Conservation (phyloP, 2,797 vertebrate species). For the Tadarida brasiliensis region DNA sequence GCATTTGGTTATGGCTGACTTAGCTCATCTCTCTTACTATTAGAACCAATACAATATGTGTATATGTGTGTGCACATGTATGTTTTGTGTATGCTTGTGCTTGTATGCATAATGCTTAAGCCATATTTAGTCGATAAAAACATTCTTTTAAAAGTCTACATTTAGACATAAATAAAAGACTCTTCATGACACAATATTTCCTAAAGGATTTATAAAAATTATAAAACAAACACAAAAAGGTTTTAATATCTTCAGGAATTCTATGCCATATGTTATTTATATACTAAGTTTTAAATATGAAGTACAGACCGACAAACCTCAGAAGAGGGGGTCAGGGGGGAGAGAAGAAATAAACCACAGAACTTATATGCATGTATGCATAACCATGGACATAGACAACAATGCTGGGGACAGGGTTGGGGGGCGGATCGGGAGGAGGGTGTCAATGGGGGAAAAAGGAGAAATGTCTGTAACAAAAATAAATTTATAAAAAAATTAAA, state of each 20-base stretch:
- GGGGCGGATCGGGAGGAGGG: no score
- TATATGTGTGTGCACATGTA: neutral
- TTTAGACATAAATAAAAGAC: neutral
- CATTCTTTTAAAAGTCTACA: neutral
- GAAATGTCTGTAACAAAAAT: no score
- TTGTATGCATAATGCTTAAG: neutral
- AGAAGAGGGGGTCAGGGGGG: no score
- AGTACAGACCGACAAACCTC: no score
- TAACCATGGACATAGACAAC: no score
- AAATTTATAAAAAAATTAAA: no score
- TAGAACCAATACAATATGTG: neutral
- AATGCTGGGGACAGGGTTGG: no score
- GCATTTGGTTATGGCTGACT: neutral
- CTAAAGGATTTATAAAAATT: neutral
- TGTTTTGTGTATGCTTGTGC: neutral
- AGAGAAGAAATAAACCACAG: no score
- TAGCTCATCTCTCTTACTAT: neutral
- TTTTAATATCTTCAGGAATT: neutral
- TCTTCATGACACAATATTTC: neutral
- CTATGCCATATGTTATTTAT: neutral
- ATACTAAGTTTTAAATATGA: slow-evolving; percentile 22
- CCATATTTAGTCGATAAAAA: neutral
- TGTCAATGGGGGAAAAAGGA: no score
- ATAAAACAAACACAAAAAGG: neutral
- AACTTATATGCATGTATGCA: no score